Evolutionary conservation across 1,140 invertebrate genomes (phyloP).

Genomic region (Sitobion miscanthi): DNA sequence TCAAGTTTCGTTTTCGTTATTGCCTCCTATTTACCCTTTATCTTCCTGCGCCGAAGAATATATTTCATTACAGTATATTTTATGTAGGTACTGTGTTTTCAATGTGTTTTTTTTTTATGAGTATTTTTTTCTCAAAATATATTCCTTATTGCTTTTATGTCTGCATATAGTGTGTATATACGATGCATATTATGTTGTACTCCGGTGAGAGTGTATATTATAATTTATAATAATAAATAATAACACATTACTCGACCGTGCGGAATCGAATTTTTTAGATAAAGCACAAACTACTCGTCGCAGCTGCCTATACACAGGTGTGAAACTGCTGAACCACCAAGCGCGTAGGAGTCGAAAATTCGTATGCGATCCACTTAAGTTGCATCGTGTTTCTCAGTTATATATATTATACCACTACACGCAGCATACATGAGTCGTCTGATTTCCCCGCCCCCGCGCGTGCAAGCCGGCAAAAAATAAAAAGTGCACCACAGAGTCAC

Average conservation of each 20-base stretch:
- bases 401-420: neutral
- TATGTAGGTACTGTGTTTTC: neutral
- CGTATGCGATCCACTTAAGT: neutral
- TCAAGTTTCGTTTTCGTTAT: constrained; percentile 56
- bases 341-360: constrained; percentile 30
- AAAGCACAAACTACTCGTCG: neutral
- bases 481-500: neutral
- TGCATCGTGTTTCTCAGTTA: neutral
- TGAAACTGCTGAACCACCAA: neutral
- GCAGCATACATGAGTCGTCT: neutral
- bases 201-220: neutral
- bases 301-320: neutral
- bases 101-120: constrained; percentile 12
- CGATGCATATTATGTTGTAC: neutral
- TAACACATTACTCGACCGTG: neutral
- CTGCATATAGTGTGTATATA: neutral
- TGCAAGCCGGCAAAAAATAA: neutral
- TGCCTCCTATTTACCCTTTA: constrained; percentile 33
- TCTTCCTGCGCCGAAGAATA: constrained; percentile 20
- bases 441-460: neutral
- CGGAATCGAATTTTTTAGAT: neutral
- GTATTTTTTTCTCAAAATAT: neutral
- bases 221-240: constrained; percentile 8
- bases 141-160: neutral
- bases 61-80: neutral